Conservation (phyloP, 2,113 vertebrate species). For the Mystacornis crossleyi region DNA sequence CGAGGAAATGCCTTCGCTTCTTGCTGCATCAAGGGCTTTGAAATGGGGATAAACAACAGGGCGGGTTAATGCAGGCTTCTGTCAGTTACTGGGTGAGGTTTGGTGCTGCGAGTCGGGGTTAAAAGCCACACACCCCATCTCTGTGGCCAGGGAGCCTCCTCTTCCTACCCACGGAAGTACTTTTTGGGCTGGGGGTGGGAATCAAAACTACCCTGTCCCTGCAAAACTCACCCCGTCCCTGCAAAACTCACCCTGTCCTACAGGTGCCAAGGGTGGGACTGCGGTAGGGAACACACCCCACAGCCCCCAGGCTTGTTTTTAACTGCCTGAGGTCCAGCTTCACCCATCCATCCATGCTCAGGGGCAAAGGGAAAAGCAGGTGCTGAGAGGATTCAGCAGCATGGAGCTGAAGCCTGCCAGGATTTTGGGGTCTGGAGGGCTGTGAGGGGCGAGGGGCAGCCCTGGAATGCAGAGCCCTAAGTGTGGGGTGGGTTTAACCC, state of each 20-base stretch:
- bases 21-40: conserved; percentile 41
- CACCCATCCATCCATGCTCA: background rate
- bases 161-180: background rate
- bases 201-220: too few relatives aligned
- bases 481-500: fast-evolving
- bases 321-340: background rate
- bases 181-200: background rate
- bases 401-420: background rate
- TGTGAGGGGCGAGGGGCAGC: background rate
- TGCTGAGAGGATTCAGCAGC: fast-evolving
- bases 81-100: background rate
- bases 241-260: background rate
- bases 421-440: background rate
- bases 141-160: background rate
- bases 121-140: background rate
- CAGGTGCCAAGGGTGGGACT: background rate
- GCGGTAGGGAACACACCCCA: background rate
- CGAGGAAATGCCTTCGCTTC: background rate
- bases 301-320: background rate
- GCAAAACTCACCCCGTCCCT: background rate
- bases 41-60: background rate
- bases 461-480: background rate
- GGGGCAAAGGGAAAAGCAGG: background rate
- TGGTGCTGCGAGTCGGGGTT: background rate
- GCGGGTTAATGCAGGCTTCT: background rate